Evolutionary conservation across 1,140 invertebrate genomes (phyloP), one percentile per base, ranked within the genome.

Genomic region (Agrypnia vestita): DNA sequence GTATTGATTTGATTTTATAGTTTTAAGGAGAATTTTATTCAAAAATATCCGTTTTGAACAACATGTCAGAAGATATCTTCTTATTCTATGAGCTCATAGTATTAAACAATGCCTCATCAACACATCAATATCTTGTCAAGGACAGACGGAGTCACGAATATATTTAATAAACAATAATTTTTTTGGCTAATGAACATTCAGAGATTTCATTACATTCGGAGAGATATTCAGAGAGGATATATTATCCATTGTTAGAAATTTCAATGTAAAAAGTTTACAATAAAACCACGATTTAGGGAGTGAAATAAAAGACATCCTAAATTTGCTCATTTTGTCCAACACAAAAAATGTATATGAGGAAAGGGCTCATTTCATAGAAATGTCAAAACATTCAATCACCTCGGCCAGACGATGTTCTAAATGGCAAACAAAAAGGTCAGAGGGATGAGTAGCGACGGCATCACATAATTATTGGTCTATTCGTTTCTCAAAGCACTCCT

Each of bases 361-460:
- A 59, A 15, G 17, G 1, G 3, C 8, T 21, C 55, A n/a, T n/a
- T n/a, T n/a, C n/a, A 59, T 12, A 64, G 19, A 76, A 80, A 80
- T 80, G 79, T 56, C 73, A 80, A 67, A 80, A 80, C 62, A 80
- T 74, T 80, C 61, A 51, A 76, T 71, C 19, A 55, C 15, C 79
- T 56, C 69, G 46, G 51, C 61, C 43, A 69, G 35, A 64, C 19
- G 46, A 49, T 35, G 61, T 69, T 55, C 73, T 51, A 80, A 80
- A 80, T 80, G 79, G 61, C 79, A 80, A 76, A 21, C 35, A 15
- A 10, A 80, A 80, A 80, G 79, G 79, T 80, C 79, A 59, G 7
- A 46, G 55, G 49, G 0, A 17, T 47, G 17, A 35, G 15, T 13
- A 35, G 13, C 25, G n/a, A 19, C 61, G 35, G 61, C 9, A 9